Base-by-base conservation (phyloP, 2,888 invertebrate genomes). In the Sminthurinus aureus region DNA sequence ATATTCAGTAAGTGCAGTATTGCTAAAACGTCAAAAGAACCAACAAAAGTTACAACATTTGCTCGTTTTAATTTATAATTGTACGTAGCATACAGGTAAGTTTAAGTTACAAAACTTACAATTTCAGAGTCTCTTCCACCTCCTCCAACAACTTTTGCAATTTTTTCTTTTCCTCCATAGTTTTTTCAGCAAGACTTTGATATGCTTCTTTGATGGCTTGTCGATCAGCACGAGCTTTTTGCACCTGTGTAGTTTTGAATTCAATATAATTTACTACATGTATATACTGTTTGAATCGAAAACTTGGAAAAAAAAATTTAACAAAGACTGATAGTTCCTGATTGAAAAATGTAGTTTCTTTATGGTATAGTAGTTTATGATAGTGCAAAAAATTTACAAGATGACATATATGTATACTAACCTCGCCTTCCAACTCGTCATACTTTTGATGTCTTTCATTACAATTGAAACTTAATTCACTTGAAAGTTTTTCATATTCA, bases 181-280 rank as follows among this genome's bases (percentile, higher is more conserved):
- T 22, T 6, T 71, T 20, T 12, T 71, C 71, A 12, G 24, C 6
- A 71, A 22, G 20, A 18, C 24, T 71, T 22, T 9, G 9, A 18
- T 22, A 22, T 22, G 24, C 3, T 71, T 71, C 71, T 22, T 22
- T 71, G 4, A 22, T 11, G 24, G 22, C 22, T 9, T 71, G 20
- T 8, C 71, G 71, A 20, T 71, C 71, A 9, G 22, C 71, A 22
- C 71, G 71, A 22, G 71, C 71, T 71, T 71, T 20, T 71, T 71
- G 71, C 13, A 71, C 22, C 71, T 71, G n/a, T 15, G 15, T 58
- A 58, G n/a, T n/a, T n/a, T n/a, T n/a, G n/a, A n/a, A n/a, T n/a
- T n/a, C n/a, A n/a, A n/a, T n/a, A n/a, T n/a, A n/a, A n/a, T n/a
- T n/a, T n/a, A n/a, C n/a, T n/a, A n/a, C n/a, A n/a, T n/a, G n/a